Conservation (phyloP, 2,797 vertebrate species). For the Xiphophorus birchmanni region DNA sequence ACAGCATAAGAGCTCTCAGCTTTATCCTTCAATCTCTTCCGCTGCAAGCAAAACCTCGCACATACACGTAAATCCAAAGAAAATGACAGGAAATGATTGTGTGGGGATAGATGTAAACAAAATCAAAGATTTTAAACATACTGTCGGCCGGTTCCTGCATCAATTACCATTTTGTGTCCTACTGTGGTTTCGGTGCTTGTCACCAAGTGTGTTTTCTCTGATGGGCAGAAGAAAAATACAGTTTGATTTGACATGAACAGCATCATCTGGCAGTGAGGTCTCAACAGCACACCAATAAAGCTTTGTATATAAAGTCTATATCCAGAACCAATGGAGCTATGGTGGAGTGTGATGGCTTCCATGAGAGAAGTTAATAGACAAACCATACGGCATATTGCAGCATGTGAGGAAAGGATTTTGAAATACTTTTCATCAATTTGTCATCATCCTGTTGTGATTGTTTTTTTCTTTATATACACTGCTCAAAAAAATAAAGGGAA, state of each 20-base stretch:
- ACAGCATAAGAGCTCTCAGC: slow-evolving; percentile 63
- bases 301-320: slow-evolving; percentile 45
- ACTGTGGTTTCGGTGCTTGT: slow-evolving; percentile 40
- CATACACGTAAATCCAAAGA: slow-evolving; percentile 29
- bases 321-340: slow-evolving; percentile 42
- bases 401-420: slow-evolving; percentile 41
- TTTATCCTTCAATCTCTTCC: slow-evolving; percentile 61
- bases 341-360: slow-evolving; percentile 56
- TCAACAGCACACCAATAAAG: slow-evolving; percentile 63
- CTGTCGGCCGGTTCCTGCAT: slow-evolving; percentile 39
- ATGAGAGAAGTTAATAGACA: slow-evolving; percentile 56
- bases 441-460: slow-evolving; percentile 37
- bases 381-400: slow-evolving; percentile 43
- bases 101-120: slow-evolving; percentile 33
- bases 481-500: too few relatives aligned
- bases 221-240: slow-evolving; percentile 25
- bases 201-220: slow-evolving; percentile 43
- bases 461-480: slow-evolving; percentile 16
- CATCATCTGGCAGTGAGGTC: slow-evolving; percentile 45
- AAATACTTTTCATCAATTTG: slow-evolving; percentile 51
- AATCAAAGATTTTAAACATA: slow-evolving; percentile 59
- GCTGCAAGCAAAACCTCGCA: slow-evolving; percentile 36
- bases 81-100: slow-evolving; percentile 37
- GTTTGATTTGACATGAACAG: slow-evolving; percentile 71
- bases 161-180: slow-evolving; percentile 49